These are phyloP conservation scores for Macrotrachela quadricornifera DNA, from an alignment of 1,140 invertebrate genomes.

Conservation along the genomic window DNA sequence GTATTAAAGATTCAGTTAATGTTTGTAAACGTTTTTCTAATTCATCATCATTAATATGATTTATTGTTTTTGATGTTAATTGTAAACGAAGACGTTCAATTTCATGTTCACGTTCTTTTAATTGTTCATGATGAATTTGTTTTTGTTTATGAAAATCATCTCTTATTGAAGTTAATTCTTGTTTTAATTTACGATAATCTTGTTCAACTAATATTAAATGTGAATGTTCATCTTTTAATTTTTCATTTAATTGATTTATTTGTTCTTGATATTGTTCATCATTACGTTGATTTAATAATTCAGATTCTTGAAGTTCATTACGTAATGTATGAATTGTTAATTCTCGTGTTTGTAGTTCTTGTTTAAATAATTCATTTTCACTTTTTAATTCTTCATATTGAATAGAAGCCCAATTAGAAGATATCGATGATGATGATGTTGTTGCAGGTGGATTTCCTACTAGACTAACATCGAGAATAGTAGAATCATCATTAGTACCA, in stretches of 20 bases:
- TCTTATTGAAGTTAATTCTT: slow-evolving; percentile 39
- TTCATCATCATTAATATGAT: slow-evolving; percentile 36
- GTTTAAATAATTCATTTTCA: slow-evolving; percentile 40
- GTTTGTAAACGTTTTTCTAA: slow-evolving; percentile 44
- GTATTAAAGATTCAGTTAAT: slow-evolving; percentile 53
- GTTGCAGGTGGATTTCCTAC: no score
- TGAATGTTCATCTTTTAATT: slow-evolving; percentile 17
- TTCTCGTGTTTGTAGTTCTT: slow-evolving; percentile 38
- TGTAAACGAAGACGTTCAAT: slow-evolving; percentile 37
- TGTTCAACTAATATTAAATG: background rate
- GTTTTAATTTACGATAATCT: slow-evolving; percentile 6
- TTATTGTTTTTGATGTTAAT: slow-evolving; percentile 31
- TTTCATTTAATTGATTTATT: slow-evolving; percentile 19
- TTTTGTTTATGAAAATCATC: slow-evolving; percentile 39
- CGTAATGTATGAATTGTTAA: slow-evolving; percentile 35
- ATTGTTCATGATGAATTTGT: slow-evolving; percentile 31
- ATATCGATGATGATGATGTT: no score
- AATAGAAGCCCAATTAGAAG: slow-evolving; percentile 9
- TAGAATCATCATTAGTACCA: no score
- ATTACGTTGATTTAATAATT: slow-evolving; percentile 18
- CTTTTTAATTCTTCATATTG: slow-evolving; percentile 32
- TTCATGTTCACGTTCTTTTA: slow-evolving; percentile 40
- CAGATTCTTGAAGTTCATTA: slow-evolving; percentile 36
- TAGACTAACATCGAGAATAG: no score
- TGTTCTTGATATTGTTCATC: slow-evolving; percentile 16